Evolutionary conservation across 2,113 vertebrate genomes (phyloP).

Genomic region (Isurus oxyrinchus): DNA sequence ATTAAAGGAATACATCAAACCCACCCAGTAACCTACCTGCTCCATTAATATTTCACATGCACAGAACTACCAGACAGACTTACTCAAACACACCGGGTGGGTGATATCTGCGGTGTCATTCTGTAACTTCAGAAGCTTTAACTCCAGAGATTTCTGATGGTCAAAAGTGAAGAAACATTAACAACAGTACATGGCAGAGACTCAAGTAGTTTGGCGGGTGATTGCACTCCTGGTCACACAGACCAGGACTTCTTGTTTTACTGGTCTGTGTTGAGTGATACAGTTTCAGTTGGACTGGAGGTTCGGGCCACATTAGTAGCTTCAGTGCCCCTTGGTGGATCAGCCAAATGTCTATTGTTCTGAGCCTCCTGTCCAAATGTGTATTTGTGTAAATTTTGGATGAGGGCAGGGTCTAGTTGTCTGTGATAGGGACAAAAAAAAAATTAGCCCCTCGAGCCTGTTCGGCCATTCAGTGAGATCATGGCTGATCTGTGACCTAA

Average conservation of each 20-base stretch:
- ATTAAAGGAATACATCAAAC: not conserved
- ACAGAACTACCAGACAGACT: conserved; percentile 45
- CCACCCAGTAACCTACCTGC: too few relatives aligned
- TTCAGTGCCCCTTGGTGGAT: not conserved
- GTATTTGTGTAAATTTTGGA: not conserved
- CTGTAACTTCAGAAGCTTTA: conserved; percentile 69
- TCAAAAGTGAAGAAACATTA: conserved; percentile 42
- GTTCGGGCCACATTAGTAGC: not conserved
- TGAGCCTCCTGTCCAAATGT: not conserved
- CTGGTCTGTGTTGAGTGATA: not conserved
- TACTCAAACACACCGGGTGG: conserved; percentile 71
- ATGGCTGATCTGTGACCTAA: too few relatives aligned
- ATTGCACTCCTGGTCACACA: not conserved
- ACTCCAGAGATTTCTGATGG: conserved; percentile 66
- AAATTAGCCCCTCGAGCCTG: too few relatives aligned
- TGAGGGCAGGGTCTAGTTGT: not conserved
- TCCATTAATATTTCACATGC: too few relatives aligned
- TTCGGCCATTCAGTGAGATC: too few relatives aligned
- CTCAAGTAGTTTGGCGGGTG: not conserved
- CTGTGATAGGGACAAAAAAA: not conserved
- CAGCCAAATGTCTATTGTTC: not conserved
- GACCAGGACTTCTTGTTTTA: too few relatives aligned
- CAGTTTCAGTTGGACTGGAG: not conserved
- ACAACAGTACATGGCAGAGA: not conserved
- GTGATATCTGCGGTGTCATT: conserved; percentile 67